phyloP scores from a whole-genome alignment of 2,113 vertebrate species.

The Myocastor coypus region DNA sequence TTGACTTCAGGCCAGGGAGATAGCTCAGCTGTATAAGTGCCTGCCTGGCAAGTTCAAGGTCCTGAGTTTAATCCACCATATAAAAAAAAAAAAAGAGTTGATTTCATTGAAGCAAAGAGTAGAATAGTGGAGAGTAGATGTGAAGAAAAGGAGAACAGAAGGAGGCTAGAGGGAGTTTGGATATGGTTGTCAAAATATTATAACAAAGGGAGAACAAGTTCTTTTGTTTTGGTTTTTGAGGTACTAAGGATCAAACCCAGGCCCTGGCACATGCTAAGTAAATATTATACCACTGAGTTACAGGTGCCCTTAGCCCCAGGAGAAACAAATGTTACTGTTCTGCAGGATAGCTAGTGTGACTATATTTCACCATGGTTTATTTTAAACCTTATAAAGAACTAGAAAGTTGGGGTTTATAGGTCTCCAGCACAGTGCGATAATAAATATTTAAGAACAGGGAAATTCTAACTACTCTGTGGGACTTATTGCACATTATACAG shows the following conservation, averaged over 20 bases:
- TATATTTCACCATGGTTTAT: neutral
- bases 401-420: neutral
- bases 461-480: neutral
- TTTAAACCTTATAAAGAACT: neutral
- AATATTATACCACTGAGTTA: neutral
- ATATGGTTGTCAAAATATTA: neutral
- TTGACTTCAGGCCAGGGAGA: no score
- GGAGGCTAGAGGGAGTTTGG: no score
- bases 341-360: neutral
- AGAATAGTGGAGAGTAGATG: neutral
- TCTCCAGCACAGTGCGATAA: neutral
- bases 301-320: neutral
- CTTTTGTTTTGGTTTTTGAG: neutral
- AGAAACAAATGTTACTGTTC: neutral
- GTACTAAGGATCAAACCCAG: neutral
- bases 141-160: neutral
- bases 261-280: neutral
- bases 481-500: neutral
- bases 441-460: neutral
- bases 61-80: no score
- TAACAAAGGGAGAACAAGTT: neutral
- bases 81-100: neutral
- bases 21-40: no score
- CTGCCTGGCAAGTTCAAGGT: no score
- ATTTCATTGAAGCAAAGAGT: neutral